A percentile compares a stretch with the other conserved stretches of the same genome.
Conservation (phyloP, 2,113 vertebrate species). For the Etia nguti region DNA sequence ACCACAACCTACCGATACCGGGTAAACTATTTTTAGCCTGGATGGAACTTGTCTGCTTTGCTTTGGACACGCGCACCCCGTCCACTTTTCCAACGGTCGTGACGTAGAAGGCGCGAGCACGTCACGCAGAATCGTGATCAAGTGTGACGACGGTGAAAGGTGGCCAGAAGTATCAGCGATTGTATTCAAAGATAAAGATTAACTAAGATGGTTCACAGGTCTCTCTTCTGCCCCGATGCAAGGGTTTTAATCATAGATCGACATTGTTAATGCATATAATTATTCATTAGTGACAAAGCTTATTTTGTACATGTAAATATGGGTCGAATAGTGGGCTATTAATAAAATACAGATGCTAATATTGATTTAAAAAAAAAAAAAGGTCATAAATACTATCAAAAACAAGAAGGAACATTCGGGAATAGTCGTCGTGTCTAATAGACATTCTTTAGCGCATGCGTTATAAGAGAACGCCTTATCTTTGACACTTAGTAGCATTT, state of each 20-base stretch:
- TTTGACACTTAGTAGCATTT: background rate
- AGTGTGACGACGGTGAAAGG: conserved; percentile 33
- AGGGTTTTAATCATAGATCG: background rate
- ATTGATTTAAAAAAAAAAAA: background rate
- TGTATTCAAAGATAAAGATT: background rate
- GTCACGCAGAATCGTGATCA: conserved; percentile 57
- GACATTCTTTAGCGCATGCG: background rate
- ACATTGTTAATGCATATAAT: background rate
- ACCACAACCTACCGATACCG: conserved; percentile 56
- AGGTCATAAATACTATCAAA: background rate
- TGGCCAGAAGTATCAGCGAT: background rate
- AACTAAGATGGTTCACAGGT: background rate
- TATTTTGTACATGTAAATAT: background rate
- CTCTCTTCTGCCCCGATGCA: background rate
- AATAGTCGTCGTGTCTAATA: background rate
- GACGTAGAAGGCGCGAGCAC: conserved; percentile 63
- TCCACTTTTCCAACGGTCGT: conserved; percentile 45
- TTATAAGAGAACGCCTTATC: rapidly evolving
- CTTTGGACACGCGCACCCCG: conserved; percentile 47
- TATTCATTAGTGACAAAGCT: background rate
- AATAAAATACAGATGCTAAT: background rate
- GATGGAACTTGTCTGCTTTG: conserved; percentile 57
- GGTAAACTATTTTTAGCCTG: conserved; percentile 68
- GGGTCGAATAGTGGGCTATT: background rate
- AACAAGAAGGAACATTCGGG: background rate